Percentiles rank a stretch among this genome's conserved stretches.
Conservation (phyloP, 2,888 invertebrate species). For the Epinotia brunnichana region DNA sequence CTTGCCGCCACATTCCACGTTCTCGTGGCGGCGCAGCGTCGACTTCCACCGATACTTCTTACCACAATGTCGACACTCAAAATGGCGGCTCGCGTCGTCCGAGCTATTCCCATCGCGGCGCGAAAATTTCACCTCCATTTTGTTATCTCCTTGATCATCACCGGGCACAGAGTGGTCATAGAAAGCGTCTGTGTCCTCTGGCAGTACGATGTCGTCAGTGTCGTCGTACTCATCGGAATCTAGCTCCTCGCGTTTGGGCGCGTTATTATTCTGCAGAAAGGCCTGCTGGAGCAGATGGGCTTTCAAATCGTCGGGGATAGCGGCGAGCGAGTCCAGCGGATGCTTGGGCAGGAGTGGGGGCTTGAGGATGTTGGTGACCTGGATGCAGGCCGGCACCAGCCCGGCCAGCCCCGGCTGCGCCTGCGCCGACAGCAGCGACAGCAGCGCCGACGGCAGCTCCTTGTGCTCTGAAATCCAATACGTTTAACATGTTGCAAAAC, state of each 20-base stretch:
- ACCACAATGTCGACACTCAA: constrained; percentile 92
- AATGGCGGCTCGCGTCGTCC: constrained; percentile 85
- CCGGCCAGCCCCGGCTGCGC: constrained; percentile 57
- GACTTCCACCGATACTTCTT: constrained; percentile 94
- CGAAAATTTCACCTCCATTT: constrained; percentile 66
- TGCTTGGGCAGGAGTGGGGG: constrained; percentile 50
- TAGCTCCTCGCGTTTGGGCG: constrained; percentile 72
- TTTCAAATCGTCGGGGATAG: constrained; percentile 65
- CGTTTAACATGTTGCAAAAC: constrained; percentile 77
- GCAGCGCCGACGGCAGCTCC: constrained; percentile 78
- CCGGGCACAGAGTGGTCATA: constrained; percentile 50
- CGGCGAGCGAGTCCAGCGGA: constrained; percentile 54
- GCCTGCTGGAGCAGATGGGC: constrained; percentile 72
- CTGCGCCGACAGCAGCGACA: constrained; percentile 75
- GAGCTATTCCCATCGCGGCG: constrained; percentile 65
- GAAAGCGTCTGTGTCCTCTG: constrained; percentile 71
- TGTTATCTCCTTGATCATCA: constrained; percentile 64
- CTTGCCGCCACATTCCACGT: constrained; percentile 93
- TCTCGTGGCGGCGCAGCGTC: constrained; percentile 91
- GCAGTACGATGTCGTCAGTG: constrained; percentile 80
- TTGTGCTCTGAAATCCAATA: constrained; percentile 80
- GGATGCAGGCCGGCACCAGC: constrained; percentile 65
- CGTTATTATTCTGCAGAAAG: constrained; percentile 74
- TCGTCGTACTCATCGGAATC: constrained; percentile 83
- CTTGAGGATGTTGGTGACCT: constrained; percentile 59